Evolutionary conservation across 2,113 vertebrate species (phyloP).

Genomic region (Herpetotheres cachinnans): DNA sequence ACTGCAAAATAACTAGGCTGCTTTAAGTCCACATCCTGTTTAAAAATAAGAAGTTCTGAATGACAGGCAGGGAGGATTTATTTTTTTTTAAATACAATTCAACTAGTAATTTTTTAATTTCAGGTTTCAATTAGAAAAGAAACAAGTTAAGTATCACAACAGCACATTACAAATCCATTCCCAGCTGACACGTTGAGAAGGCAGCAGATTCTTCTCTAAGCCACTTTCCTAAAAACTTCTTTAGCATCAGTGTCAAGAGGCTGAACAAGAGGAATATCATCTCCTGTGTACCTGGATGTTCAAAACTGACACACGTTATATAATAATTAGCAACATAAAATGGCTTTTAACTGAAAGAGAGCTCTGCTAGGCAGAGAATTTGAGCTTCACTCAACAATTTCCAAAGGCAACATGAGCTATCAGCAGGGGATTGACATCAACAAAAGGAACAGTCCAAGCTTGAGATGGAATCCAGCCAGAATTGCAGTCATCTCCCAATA

Average conservation of each 20-base stretch:
- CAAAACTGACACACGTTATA: not conserved
- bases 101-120: not conserved
- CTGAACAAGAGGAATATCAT: not conserved
- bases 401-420: not conserved
- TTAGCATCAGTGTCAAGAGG: not conserved
- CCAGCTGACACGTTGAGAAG: not conserved
- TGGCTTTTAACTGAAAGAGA: not conserved
- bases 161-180: not conserved
- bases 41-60: not conserved
- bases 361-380: not conserved
- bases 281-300: not conserved
- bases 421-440: constrained; percentile 7
- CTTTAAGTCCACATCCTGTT: not conserved
- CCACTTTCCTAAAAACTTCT: not conserved
- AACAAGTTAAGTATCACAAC: not conserved
- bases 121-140: not conserved
- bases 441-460: constrained; percentile 41
- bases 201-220: not conserved
- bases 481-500: constrained; percentile 35
- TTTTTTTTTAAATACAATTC: not conserved
- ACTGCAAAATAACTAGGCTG: not conserved
- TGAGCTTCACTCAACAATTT: not conserved
- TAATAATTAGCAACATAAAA: constrained; percentile 3
- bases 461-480: constrained; percentile 31
- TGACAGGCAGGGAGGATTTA: not conserved